A percentile compares a stretch with the other conserved stretches of the same genome.
phyloP scores from a whole-genome alignment of 2,888 invertebrate species.

The Cylindroiulus punctatus region DNA sequence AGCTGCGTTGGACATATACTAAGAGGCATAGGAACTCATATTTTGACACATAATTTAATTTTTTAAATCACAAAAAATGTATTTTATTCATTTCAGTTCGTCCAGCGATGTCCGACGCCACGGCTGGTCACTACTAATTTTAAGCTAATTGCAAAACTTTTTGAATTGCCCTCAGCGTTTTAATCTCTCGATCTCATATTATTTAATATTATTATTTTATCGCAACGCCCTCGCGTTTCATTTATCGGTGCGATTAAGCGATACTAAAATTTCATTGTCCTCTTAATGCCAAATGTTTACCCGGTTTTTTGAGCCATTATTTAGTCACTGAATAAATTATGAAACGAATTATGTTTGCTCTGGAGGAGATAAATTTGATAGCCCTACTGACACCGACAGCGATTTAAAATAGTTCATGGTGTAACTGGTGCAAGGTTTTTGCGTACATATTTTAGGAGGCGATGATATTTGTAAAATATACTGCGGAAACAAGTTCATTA shows the following conservation, averaged over 20 bases:
- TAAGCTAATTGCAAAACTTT: background rate
- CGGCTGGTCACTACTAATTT: background rate
- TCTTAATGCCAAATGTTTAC: background rate
- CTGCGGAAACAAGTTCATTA: background rate
- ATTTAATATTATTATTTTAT: background rate
- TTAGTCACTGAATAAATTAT: constrained; percentile 13
- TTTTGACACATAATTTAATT: background rate
- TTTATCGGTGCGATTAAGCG: background rate
- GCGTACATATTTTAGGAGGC: background rate
- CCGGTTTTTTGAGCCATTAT: background rate
- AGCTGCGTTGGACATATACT: background rate
- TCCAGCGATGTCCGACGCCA: background rate
- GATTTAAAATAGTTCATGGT: background rate
- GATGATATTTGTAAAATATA: background rate
- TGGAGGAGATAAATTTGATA: background rate
- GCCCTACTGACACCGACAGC: background rate
- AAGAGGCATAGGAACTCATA: background rate
- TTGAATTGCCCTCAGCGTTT: background rate
- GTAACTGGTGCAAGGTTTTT: background rate
- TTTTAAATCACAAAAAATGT: background rate
- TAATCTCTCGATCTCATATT: background rate
- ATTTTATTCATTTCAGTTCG: background rate
- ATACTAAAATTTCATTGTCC: background rate
- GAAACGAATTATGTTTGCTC: background rate
- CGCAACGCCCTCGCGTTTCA: background rate